phyloP scores from a whole-genome alignment of 2,113 vertebrate genomes.

The Otus sunia region DNA sequence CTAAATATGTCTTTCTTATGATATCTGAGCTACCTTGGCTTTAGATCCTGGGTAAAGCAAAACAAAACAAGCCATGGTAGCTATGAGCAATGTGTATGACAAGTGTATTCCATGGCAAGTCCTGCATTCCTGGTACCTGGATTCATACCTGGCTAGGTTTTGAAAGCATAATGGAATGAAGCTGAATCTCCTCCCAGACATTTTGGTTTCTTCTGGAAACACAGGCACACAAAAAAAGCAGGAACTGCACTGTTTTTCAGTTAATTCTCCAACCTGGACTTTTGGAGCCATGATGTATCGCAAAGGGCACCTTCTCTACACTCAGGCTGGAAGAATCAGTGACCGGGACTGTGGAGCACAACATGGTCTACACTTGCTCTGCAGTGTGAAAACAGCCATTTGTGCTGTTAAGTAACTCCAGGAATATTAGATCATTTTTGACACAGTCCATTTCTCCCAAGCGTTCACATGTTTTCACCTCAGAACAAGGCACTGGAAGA shows the following conservation, averaged over 20 bases:
- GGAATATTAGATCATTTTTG: neutral
- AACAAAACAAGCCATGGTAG: conserved; percentile 13
- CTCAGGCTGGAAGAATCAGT: neutral
- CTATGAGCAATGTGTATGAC: neutral
- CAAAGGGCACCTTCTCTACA: neutral
- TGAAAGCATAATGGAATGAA: conserved; percentile 1
- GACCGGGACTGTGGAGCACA: neutral
- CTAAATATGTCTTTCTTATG: neutral
- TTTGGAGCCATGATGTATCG: neutral
- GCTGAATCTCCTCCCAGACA: neutral
- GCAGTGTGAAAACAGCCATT: neutral
- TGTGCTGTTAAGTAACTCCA: neutral
- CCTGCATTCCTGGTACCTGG: neutral
- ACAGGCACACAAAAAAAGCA: neutral
- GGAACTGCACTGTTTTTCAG: neutral
- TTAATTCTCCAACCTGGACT: neutral
- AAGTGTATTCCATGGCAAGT: neutral
- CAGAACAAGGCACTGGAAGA: neutral
- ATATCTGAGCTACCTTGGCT: neutral
- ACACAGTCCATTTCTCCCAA: neutral
- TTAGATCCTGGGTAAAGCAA: neutral
- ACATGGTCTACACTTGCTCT: neutral
- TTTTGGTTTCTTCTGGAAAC: neutral
- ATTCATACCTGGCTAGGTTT: conserved; percentile 27
- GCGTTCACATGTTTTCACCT: neutral